These are phyloP conservation scores for Forbesichthys agassizii DNA, from an alignment of 2,113 vertebrate species.

Conservation along the genomic window DNA sequence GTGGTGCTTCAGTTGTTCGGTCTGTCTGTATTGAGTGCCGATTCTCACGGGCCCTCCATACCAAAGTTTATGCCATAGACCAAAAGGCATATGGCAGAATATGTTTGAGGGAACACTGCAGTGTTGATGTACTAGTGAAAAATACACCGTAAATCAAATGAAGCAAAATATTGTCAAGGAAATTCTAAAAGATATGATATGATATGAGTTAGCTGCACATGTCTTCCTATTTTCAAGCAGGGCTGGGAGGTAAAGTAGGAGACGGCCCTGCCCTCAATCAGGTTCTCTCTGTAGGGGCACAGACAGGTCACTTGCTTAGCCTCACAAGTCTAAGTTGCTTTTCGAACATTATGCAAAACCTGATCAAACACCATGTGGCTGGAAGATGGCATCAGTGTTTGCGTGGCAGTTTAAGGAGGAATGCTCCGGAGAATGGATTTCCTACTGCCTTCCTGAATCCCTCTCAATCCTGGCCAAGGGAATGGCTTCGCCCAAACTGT, in stretches of 20 bases:
- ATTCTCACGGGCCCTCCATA: conserved; percentile 29
- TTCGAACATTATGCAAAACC: conserved; percentile 45
- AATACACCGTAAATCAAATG: conserved; percentile 10
- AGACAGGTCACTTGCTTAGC: conserved; percentile 25
- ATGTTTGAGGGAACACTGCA: not conserved
- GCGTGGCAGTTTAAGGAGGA: conserved; percentile 25
- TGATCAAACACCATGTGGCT: conserved; percentile 27
- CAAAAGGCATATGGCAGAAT: conserved; percentile 2
- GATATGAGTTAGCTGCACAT: conserved; percentile 10
- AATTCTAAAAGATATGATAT: conserved; percentile 13
- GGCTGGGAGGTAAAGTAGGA: conserved; percentile 33
- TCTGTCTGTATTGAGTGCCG: conserved; percentile 1
- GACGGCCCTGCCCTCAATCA: conserved; percentile 32
- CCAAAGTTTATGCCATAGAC: conserved; percentile 1
- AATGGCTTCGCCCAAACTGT: conserved; percentile 14
- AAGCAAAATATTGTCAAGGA: conserved; percentile 26
- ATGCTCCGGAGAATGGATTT: conserved; percentile 33
- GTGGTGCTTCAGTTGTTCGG: not conserved
- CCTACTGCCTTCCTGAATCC: conserved; percentile 31
- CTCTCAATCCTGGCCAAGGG: conserved; percentile 17
- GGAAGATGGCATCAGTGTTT: conserved; percentile 45
- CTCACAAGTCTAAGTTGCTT: conserved; percentile 8
- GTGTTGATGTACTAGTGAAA: conserved; percentile 17
- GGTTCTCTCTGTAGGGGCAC: conserved; percentile 19
- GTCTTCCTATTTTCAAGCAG: conserved; percentile 7